phyloP scores from a whole-genome alignment of 2,797 vertebrate genomes.

The Thalassophryne amazonica region DNA sequence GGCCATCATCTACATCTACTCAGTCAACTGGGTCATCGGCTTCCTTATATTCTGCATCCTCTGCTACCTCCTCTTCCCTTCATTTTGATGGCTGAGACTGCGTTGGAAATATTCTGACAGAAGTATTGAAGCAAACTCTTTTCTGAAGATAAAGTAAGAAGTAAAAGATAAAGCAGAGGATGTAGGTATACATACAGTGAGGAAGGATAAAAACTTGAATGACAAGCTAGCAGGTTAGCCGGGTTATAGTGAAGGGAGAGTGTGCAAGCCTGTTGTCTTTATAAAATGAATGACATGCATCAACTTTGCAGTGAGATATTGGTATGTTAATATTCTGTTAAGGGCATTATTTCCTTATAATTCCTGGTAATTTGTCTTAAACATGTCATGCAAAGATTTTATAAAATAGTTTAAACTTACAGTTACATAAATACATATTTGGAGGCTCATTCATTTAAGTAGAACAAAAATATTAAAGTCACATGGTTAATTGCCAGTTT shows the following conservation, averaged over 20 bases:
- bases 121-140: not conserved
- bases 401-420: too few species aligned
- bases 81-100: constrained; percentile 66
- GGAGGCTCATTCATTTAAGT: too few species aligned
- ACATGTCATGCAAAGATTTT: too few species aligned
- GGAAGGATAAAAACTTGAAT: not conserved
- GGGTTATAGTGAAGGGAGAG: constrained; percentile 14
- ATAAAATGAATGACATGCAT: constrained; percentile 48
- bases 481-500: too few species aligned
- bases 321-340: too few species aligned
- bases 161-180: not conserved
- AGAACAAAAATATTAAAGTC: too few species aligned
- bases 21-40: constrained; percentile 93
- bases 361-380: too few species aligned
- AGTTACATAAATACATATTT: too few species aligned
- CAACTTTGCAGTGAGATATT: constrained; percentile 12
- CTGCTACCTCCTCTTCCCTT: constrained; percentile 91
- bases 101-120: not conserved
- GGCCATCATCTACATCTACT: constrained; percentile 95
- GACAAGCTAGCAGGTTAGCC: constrained; percentile 13
- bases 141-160: not conserved
- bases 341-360: too few species aligned
- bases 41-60: constrained; percentile 92
- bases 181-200: not conserved
- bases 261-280: constrained; percentile 30